A percentile compares a stretch with the other conserved stretches of the same genome.
phyloP scores from a whole-genome alignment of 2,888 invertebrate genomes.

The Drosophila infuscata region DNA sequence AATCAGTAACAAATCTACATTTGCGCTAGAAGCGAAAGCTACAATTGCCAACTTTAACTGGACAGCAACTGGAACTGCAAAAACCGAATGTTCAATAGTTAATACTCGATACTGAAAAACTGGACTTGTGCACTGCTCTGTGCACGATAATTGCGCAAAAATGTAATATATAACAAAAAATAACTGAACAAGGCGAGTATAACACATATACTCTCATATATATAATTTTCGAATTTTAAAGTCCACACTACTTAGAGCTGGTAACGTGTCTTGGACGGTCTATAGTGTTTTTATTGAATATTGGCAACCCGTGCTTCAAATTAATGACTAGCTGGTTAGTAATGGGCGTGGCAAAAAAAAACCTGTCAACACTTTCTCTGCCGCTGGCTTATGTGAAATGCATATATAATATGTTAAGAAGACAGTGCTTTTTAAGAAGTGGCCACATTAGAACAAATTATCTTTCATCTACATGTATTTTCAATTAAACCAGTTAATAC shows the following conservation, averaged over 20 bases:
- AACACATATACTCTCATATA: constrained; percentile 14
- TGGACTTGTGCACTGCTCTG: constrained; percentile 48
- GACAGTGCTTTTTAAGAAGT: neutral
- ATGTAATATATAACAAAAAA: constrained; percentile 39
- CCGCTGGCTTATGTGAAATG: neutral
- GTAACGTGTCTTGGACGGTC: neutral
- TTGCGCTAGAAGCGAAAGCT: constrained; percentile 72
- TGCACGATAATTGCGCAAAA: constrained; percentile 73
- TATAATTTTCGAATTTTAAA: neutral
- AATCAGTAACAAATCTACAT: constrained; percentile 57
- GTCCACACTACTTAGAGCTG: constrained; percentile 9
- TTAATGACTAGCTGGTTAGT: neutral
- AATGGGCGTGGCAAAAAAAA: neutral
- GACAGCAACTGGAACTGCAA: constrained; percentile 44
- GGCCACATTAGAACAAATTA: neutral
- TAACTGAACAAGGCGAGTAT: constrained; percentile 58
- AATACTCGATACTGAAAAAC: constrained; percentile 34
- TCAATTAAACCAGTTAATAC: neutral
- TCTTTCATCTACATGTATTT: neutral
- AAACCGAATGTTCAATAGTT: constrained; percentile 1
- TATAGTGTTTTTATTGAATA: neutral
- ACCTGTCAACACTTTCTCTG: neutral
- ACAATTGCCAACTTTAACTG: constrained; percentile 58
- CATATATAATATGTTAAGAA: neutral
- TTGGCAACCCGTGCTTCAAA: neutral